Evolutionary conservation across 1,140 invertebrate genomes (phyloP), one percentile per base, ranked within the genome.

Genomic region (Calosoma granatense): DNA sequence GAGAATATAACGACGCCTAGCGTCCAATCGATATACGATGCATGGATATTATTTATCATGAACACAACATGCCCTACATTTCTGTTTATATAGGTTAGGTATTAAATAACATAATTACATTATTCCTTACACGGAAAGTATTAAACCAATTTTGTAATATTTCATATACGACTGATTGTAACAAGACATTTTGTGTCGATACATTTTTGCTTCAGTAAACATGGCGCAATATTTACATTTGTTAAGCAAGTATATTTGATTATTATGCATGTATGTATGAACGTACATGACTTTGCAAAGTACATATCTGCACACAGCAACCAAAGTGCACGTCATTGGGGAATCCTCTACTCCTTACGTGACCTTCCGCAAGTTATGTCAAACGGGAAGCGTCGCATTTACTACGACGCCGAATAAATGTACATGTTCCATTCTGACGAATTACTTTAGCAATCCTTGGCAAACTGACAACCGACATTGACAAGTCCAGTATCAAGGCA

Each of bases 101-200:
- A 22, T 20, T 23, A 22, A 56, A 26, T 36, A 47, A 15, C 2
- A 55, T 58, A 36, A 36, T 36, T 9, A 36, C n/a, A 36, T 9
- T 36, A 36, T 36, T 36, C 26, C n/a, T 36, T n/a, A n/a, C n/a
- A n/a, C n/a, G n/a, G n/a, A n/a, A n/a, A n/a, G n/a, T n/a, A n/a
- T n/a, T n/a, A n/a, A n/a, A n/a, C n/a, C n/a, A n/a, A n/a, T n/a
- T n/a, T n/a, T n/a, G n/a, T n/a, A n/a, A n/a, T n/a, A n/a, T n/a
- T n/a, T n/a, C n/a, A n/a, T n/a, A n/a, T n/a, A n/a, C n/a, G n/a
- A n/a, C n/a, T n/a, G n/a, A n/a, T n/a, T n/a, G n/a, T n/a, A n/a
- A n/a, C n/a, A n/a, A n/a, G n/a, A n/a, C n/a, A n/a, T n/a, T n/a
- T n/a, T n/a, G n/a, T n/a, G n/a, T n/a, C n/a, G n/a, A n/a, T n/a